Percentiles rank a stretch among this genome's conserved stretches.
Evolutionary conservation across 2,113 vertebrate genomes (phyloP).

Genomic region (Mustela lutreola): DNA sequence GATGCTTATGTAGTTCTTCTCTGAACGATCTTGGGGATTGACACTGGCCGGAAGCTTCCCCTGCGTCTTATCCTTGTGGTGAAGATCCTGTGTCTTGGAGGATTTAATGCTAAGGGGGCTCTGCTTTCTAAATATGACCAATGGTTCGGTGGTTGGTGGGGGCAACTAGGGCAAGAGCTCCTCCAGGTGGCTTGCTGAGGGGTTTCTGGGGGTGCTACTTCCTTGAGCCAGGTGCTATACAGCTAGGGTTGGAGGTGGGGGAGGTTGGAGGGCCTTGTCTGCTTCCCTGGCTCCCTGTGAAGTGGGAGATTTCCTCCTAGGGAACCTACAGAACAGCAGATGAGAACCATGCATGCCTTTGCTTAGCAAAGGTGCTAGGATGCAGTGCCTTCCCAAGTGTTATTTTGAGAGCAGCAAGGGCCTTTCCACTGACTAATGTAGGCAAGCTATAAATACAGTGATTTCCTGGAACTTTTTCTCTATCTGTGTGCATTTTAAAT

Average conservation of each 20-base stretch:
- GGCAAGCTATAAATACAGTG: conserved; percentile 13
- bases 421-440: conserved; percentile 49
- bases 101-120: not conserved
- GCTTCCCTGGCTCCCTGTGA: not conserved
- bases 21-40: not conserved
- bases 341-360: not conserved
- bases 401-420: conserved; percentile 17
- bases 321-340: not conserved
- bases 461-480: conserved; percentile 62
- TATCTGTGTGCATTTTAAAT: conserved; percentile 62
- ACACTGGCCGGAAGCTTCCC: not conserved
- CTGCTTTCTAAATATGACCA: not conserved
- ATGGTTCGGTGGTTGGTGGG: not conserved
- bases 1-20: not conserved
- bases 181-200: not conserved
- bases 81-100: not conserved
- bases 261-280: not conserved
- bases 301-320: not conserved
- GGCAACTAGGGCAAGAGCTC: not conserved
- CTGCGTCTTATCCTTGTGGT: not conserved
- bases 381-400: not conserved
- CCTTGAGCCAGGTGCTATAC: not conserved
- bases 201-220: not conserved
- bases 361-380: not conserved
- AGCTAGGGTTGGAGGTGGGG: not conserved